Evolutionary conservation across 1,140 invertebrate genomes (phyloP).

Genomic region (Camponotus floridanus): DNA sequence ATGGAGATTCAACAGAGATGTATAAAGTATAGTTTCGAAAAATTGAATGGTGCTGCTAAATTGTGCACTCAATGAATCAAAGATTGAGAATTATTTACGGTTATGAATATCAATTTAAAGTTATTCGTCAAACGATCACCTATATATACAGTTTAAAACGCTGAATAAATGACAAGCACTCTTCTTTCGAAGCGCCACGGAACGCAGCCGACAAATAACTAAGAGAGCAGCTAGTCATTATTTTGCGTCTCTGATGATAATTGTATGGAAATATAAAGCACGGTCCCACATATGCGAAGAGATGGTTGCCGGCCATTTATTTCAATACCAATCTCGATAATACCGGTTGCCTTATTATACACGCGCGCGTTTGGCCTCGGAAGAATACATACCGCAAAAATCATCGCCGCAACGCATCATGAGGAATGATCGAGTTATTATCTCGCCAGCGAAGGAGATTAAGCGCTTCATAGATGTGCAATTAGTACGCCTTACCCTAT

Average conservation of each 20-base stretch:
- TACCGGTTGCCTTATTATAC: slow-evolving; percentile 58
- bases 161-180: slow-evolving; percentile 16
- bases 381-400: slow-evolving; percentile 4
- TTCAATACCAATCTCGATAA: slow-evolving; percentile 70
- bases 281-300: not conserved
- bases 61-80: too few relatives aligned
- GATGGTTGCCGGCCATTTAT: slow-evolving; percentile 58
- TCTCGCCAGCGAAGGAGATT: slow-evolving; percentile 31
- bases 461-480: not conserved
- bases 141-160: not conserved
- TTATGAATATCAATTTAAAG: too few relatives aligned
- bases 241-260: slow-evolving; percentile 72
- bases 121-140: too few relatives aligned
- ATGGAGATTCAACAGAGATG: too few relatives aligned
- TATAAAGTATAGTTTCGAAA: too few relatives aligned
- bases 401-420: not conserved
- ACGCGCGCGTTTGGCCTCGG: slow-evolving; percentile 2
- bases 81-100: too few relatives aligned
- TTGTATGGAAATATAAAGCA: slow-evolving; percentile 74
- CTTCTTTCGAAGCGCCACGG: slow-evolving; percentile 19
- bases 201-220: slow-evolving; percentile 34
- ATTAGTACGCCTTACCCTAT: slow-evolving; percentile 7
- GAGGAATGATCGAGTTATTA: slow-evolving; percentile 2
- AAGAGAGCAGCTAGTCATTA: slow-evolving; percentile 63
- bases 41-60: too few relatives aligned